These are phyloP conservation scores for Drosophila dunni DNA, from an alignment of 1,140 invertebrate genomes.

Conservation along the genomic window DNA sequence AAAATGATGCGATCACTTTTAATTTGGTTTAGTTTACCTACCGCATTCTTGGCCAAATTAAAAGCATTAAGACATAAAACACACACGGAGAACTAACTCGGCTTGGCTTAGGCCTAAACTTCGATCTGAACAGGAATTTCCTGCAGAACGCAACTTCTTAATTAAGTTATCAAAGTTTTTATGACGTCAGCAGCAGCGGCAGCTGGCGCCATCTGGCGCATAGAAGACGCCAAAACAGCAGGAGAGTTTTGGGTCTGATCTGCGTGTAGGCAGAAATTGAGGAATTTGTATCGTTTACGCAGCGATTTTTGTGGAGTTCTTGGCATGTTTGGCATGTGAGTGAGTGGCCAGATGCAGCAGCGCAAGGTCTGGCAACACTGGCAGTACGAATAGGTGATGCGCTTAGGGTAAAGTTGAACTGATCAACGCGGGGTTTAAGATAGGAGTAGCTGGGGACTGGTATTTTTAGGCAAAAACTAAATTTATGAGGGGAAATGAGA, in stretches of 20 bases:
- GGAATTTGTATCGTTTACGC: constrained; percentile 39
- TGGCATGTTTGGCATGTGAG: constrained; percentile 46
- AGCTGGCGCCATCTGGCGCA: constrained; percentile 68
- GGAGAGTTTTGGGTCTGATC: neutral
- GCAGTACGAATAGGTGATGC: neutral
- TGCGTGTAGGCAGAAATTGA: neutral
- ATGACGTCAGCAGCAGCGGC: constrained; percentile 72
- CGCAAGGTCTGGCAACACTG: neutral
- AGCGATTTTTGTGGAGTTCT: constrained; percentile 41
- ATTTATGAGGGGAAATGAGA: no score
- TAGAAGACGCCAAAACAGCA: constrained; percentile 43
- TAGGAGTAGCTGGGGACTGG: neutral
- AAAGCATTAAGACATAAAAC: constrained; percentile 31
- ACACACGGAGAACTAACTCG: constrained; percentile 21
- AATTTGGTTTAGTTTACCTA: constrained; percentile 83
- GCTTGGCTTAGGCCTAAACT: neutral
- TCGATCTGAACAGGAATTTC: constrained; percentile 1
- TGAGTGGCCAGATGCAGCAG: neutral
- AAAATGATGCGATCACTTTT: constrained; percentile 83
- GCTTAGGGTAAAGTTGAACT: neutral
- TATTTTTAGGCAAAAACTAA: neutral
- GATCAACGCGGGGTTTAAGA: no score
- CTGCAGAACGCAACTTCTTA: no score
- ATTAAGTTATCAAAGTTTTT: constrained; percentile 82
- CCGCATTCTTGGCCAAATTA: constrained; percentile 76